Conservation (phyloP, 1,140 invertebrate species). For the roundworm (Caenorhabditis elegans) region WBcel235 BX284603.4:3045501-3046000, state of each 20-base stretch:
- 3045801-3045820: constrained; percentile 1
- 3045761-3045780: neutral
- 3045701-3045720: neutral
- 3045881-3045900: neutral
- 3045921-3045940: neutral
- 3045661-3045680: neutral
- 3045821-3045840: neutral
- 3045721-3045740: neutral
- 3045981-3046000: too few species aligned
- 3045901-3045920: neutral
- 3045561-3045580: too few species aligned
- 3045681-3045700: neutral
- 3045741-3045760: constrained; percentile 16
- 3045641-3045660: neutral
- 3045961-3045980: too few species aligned
- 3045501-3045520: too few species aligned
- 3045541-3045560: too few species aligned
- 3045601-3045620: too few species aligned
- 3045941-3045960: too few species aligned
- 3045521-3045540: too few species aligned
- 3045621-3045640: too few species aligned
- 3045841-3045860: neutral
- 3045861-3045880: neutral
- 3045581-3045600: too few species aligned
- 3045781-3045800: neutral